Conservation (phyloP, 2,888 invertebrate species). For the Microchrysa polita region DNA sequence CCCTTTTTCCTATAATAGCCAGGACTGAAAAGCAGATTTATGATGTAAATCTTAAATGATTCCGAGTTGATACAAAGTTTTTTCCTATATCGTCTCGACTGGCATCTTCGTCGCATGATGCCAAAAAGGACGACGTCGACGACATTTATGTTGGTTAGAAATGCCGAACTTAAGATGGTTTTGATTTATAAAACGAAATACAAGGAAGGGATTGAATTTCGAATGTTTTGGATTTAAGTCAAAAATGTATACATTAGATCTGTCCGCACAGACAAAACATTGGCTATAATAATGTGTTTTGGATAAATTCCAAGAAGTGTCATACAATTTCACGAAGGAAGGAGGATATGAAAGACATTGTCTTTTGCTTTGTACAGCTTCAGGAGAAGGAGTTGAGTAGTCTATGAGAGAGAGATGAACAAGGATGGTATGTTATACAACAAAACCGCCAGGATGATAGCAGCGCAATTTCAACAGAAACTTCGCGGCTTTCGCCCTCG, state of each 20-base stretch:
- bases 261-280: background rate
- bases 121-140: conserved; percentile 20
- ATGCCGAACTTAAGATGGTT: conserved; percentile 44
- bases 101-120: conserved; percentile 11
- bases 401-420: no score
- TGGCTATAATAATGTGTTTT: conserved; percentile 25
- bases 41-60: conserved; percentile 19
- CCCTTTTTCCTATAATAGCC: background rate
- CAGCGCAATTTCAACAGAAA: conserved; percentile 27
- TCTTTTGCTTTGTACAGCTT: conserved; percentile 2
- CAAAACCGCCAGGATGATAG: background rate
- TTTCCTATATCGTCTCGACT: conserved; percentile 26
- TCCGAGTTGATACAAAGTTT: conserved; percentile 28
- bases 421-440: background rate
- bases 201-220: conserved; percentile 9
- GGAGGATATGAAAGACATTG: conserved; percentile 21
- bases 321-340: background rate
- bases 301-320: conserved; percentile 37
- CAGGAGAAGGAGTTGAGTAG: no score
- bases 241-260: background rate
- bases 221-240: conserved; percentile 40
- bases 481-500: conserved; percentile 46
- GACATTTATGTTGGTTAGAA: no score
- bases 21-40: conserved; percentile 7
- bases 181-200: conserved; percentile 44